Percentiles rank a stretch among this genome's conserved stretches.
Conservation (phyloP, 2,113 vertebrate species). For the Ictidomys tridecemlineatus region DNA sequence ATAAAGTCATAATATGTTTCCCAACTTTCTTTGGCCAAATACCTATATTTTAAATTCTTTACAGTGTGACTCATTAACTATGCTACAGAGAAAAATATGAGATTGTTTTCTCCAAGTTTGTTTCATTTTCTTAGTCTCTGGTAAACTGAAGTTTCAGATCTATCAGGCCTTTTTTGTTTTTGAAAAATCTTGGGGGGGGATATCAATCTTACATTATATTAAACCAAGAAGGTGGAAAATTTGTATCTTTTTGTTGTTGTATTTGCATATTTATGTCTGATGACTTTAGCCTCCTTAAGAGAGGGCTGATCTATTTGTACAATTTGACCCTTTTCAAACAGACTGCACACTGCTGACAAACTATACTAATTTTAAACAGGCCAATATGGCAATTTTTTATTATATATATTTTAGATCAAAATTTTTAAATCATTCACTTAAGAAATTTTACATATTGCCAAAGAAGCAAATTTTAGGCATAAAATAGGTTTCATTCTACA, state of each 20-base stretch:
- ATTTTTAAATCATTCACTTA: background rate
- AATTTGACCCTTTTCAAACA: background rate
- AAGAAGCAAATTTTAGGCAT: slow-evolving; percentile 26
- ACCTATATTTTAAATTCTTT: background rate
- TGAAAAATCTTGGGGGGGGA: background rate
- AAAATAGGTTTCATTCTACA: slow-evolving; percentile 39
- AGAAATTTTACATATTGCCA: slow-evolving; percentile 18
- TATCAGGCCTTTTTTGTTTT: background rate
- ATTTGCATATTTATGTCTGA: background rate
- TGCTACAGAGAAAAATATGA: background rate
- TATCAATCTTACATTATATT: background rate
- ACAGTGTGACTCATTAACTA: background rate
- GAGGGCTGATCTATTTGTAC: background rate
- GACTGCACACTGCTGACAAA: background rate
- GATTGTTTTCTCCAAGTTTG: background rate
- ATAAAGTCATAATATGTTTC: slow-evolving; percentile 14
- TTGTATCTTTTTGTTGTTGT: background rate
- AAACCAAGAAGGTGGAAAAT: background rate
- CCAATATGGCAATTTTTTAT: background rate
- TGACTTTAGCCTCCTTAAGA: background rate
- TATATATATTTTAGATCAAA: background rate
- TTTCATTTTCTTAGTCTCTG: background rate
- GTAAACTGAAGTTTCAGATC: background rate
- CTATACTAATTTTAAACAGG: background rate
- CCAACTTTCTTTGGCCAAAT: background rate